Conservation (phyloP, 2,113 vertebrate species). For the Petroica traversi region DNA sequence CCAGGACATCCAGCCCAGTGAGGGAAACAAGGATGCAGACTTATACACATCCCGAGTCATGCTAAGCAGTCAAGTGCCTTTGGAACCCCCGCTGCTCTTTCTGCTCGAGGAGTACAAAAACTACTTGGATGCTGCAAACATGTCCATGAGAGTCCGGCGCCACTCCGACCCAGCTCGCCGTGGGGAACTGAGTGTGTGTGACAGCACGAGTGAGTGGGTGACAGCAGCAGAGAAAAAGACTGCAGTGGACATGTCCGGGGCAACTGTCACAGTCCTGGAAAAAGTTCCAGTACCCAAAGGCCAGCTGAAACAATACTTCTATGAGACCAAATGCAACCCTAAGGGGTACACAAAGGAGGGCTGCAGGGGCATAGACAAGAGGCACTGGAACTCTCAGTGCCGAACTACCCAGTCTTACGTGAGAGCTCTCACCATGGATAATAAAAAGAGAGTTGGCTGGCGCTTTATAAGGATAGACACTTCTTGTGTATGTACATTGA, state of each 20-base stretch:
- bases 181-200: constrained; percentile 96
- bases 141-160: constrained; percentile 98
- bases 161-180: constrained; percentile 96
- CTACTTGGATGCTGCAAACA: constrained; percentile 98
- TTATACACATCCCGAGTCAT: constrained; percentile 95
- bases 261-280: constrained; percentile 96
- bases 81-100: constrained; percentile 98
- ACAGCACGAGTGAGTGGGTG: constrained; percentile 99
- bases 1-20: constrained; percentile 73
- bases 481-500: constrained; percentile 99
- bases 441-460: constrained; percentile 98
- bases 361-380: constrained; percentile 99
- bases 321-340: constrained; percentile 99
- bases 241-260: constrained; percentile 98
- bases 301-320: constrained; percentile 99
- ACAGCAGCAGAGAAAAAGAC: constrained; percentile 99
- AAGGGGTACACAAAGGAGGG: constrained; percentile 98
- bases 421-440: constrained; percentile 99
- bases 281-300: constrained; percentile 97
- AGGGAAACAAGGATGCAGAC: constrained; percentile 92
- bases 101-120: constrained; percentile 99
- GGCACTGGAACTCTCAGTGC: constrained; percentile 99
- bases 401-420: constrained; percentile 99
- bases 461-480: constrained; percentile 99
- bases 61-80: constrained; percentile 99